Evolutionary conservation across 2,797 vertebrate species (phyloP).

Genomic region (Buphagus erythrorhynchus): DNA sequence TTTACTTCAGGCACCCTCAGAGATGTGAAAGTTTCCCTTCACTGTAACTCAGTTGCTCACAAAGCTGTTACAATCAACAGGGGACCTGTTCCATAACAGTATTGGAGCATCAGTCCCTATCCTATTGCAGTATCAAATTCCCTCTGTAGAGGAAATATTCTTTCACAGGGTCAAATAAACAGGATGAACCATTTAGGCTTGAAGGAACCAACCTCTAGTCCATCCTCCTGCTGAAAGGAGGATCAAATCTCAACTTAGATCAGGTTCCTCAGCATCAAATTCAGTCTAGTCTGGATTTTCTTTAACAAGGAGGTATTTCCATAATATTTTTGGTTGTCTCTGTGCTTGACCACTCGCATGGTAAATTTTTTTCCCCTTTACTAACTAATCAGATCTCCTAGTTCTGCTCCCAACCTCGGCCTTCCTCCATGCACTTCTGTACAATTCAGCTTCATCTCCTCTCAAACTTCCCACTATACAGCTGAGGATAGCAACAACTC

Average conservation of each 20-base stretch:
- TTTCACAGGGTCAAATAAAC: background rate
- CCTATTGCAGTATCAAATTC: background rate
- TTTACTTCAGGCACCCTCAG: background rate
- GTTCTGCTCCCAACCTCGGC: background rate
- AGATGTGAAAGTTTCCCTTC: background rate
- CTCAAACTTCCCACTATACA: fast-evolving
- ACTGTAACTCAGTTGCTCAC: background rate
- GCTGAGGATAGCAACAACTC: background rate
- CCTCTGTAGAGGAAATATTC: fast-evolving
- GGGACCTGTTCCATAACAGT: background rate
- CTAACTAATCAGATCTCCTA: background rate
- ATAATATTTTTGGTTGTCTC: background rate
- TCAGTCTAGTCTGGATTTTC: background rate
- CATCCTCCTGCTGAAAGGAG: background rate
- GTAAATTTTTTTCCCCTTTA: background rate
- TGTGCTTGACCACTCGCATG: background rate
- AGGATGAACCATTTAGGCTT: background rate
- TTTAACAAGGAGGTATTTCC: background rate
- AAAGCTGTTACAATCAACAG: background rate
- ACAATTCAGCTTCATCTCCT: background rate
- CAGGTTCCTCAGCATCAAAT: background rate
- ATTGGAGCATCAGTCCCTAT: background rate
- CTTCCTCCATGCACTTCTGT: fast-evolving
- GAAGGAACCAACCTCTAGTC: background rate
- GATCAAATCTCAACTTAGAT: background rate